These are phyloP conservation scores for Dendrocopos noguchii DNA, from an alignment of 2,113 vertebrate species.

Conservation along the genomic window DNA sequence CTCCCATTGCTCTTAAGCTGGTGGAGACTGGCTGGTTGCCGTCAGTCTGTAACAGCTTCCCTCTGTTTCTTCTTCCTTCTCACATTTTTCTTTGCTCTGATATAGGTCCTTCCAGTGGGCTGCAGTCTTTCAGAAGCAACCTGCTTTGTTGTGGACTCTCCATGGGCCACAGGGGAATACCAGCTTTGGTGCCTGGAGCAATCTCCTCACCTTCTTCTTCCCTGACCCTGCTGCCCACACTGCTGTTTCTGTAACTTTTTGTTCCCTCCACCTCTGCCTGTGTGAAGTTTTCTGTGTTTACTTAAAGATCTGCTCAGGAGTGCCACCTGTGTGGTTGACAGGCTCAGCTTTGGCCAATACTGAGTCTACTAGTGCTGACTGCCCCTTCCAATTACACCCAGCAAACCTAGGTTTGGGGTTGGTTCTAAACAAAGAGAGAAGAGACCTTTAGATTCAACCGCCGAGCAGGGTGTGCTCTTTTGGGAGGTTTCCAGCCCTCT, in stretches of 20 bases:
- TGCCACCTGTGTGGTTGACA: neutral
- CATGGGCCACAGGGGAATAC: neutral
- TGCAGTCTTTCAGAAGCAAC: neutral
- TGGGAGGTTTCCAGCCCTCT: accelerated
- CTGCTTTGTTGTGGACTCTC: accelerated
- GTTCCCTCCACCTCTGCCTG: neutral
- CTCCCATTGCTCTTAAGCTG: accelerated
- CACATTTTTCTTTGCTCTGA: neutral
- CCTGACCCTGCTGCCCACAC: neutral
- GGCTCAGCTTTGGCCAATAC: neutral
- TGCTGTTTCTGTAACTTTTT: neutral
- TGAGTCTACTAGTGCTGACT: neutral
- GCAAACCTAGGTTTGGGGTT: neutral
- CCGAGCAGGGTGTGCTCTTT: neutral
- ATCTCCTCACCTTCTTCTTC: neutral
- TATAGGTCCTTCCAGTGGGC: neutral
- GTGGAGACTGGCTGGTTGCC: neutral
- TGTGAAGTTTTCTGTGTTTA: neutral
- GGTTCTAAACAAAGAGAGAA: neutral
- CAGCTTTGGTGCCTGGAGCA: neutral
- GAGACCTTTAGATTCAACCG: neutral
- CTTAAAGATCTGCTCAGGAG: neutral
- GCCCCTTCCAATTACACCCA: neutral
- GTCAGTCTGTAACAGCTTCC: too few relatives aligned
- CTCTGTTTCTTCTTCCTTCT: neutral